Percentiles rank a stretch among this genome's conserved stretches.
These are phyloP conservation scores for Mystacornis crossleyi DNA, from an alignment of 2,113 vertebrate species.

Conservation along the genomic window DNA sequence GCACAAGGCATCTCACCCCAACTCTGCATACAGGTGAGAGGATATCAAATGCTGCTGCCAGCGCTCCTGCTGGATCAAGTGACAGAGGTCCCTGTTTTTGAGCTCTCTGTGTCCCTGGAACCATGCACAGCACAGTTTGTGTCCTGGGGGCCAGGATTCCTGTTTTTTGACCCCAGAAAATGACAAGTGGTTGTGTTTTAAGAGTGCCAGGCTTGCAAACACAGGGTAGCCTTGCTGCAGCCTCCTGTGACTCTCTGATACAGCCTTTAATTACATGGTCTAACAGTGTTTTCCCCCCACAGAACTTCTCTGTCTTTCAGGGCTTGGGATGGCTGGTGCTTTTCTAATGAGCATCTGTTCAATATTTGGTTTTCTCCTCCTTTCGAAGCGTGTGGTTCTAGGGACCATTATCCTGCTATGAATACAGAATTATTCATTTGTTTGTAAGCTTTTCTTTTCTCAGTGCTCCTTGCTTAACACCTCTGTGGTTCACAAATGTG, in stretches of 20 bases:
- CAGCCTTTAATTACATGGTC: neutral
- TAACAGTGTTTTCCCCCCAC: neutral
- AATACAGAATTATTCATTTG: constrained; percentile 29
- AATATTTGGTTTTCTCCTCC: constrained; percentile 45
- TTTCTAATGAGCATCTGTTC: constrained; percentile 45
- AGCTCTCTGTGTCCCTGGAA: neutral
- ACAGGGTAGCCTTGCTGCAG: neutral
- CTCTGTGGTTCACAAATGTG: neutral
- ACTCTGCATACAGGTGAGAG: accelerated
- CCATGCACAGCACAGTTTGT: neutral
- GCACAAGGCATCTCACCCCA: neutral
- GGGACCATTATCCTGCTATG: neutral
- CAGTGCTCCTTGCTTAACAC: neutral
- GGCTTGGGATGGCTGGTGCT: neutral
- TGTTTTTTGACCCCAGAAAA: neutral
- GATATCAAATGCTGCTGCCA: neutral
- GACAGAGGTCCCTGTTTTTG: neutral
- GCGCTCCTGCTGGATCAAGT: neutral
- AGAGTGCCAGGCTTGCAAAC: neutral
- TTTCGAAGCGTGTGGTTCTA: neutral
- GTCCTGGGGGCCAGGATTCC: neutral
- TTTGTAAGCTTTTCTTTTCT: neutral
- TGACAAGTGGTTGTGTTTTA: neutral
- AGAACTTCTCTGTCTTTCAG: neutral
- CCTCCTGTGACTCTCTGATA: neutral